A percentile compares a stretch with the other conserved stretches of the same genome.
phyloP scores from a whole-genome alignment of 2,797 vertebrate genomes.

The Cygnus olor region DNA sequence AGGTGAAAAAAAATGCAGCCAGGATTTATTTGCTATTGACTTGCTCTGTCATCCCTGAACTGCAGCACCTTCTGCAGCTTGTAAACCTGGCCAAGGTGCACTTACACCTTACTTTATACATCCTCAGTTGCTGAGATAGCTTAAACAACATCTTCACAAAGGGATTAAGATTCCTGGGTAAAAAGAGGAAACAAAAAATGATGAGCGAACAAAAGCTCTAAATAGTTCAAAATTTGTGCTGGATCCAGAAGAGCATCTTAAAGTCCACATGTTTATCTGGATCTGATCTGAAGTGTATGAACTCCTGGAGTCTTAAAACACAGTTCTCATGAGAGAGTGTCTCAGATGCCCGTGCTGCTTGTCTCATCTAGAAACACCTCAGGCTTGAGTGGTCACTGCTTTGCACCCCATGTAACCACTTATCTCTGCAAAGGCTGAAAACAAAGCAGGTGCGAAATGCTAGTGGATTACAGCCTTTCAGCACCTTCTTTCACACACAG shows the following conservation, averaged over 20 bases:
- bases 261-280: background rate
- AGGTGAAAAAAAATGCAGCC: background rate
- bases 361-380: background rate
- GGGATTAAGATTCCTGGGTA: background rate
- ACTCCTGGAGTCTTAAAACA: background rate
- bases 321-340: background rate
- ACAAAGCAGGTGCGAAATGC: background rate
- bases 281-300: background rate
- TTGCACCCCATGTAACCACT: background rate
- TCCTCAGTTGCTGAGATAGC: background rate
- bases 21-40: slow-evolving; percentile 13
- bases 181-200: background rate
- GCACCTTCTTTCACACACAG: background rate
- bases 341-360: background rate
- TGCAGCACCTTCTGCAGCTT: background rate
- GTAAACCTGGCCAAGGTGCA: background rate
- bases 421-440: background rate
- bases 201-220: background rate
- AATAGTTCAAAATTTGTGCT: background rate
- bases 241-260: background rate
- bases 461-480: background rate
- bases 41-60: background rate
- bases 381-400: background rate
- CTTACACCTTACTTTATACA: background rate
- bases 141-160: background rate